Base-by-base conservation (phyloP, 37 sponge, comb jelly and placozoan species). In the Agelas oroides region DNA sequence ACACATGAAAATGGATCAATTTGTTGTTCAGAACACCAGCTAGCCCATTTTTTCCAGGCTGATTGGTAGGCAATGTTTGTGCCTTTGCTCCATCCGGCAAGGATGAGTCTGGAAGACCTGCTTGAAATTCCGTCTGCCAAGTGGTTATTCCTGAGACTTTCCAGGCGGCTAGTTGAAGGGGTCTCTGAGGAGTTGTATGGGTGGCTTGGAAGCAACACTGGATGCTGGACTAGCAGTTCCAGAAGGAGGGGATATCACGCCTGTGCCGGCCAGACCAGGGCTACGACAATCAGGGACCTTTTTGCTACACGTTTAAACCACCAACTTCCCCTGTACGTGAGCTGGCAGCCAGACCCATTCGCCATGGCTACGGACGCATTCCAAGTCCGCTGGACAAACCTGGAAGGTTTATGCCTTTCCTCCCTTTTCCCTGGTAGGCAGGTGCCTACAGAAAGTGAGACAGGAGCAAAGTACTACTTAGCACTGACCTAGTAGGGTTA, bases 111-210 rank as follows among this genome's bases (percentile, higher is more conserved):
- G 25, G 76, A 35, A 83, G 80, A 73, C 38, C 56, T 8, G 19
- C 53, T 66, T 39, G 82, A 88, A 81, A 81, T 33, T 53, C 77
- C 89, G 12, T 0, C 24, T 15, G 32, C 24, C 5, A 0, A 2
- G 64, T 64, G 41, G 27, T 12, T 20, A 41, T 40, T 30, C 90
- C 84, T 32, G 90, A 89, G n/a, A 89, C 75, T 73, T n/a, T 80
- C 74, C 79, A 89, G 30, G 84, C 66, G 90, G 90, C 84, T 62
- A 89, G 67, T 46, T 24, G 76, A 5, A 88, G 71, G 11, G 12
- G 5, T 2, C 35, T 27, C 23, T 61, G 28, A 1, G n/a, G n/a
- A n/a, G n/a, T n/a, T n/a, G 18, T 56, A 15, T 18, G 15, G 11
- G 23, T 64, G 65, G 11, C 11, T 23, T 30, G n/a, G 65, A 12